Evolutionary conservation across 2,888 invertebrate species (phyloP), one percentile per base, ranked within the genome.

Genomic region (Meliscaeva auricollis): DNA sequence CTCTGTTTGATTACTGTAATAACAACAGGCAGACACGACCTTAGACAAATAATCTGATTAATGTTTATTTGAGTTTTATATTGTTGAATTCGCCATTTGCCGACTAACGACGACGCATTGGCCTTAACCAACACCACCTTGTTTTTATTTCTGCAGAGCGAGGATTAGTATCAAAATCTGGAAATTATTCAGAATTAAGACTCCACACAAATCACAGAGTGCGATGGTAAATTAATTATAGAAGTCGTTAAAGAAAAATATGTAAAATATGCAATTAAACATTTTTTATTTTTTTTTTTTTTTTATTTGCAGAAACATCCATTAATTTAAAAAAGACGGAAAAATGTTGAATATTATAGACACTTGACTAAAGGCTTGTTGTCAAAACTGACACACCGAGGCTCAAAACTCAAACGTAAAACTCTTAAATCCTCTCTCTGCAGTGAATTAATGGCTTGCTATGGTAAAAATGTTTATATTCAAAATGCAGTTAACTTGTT

Each of bases 21-120:
- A 80, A 80, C 85, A 76, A 77, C 80, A 73, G 76, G 76, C 85
- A 81, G 85, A 85, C 85, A 85, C 80, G 85, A 81, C 80, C 76
- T 81, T 76, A 77, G 80, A 81, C 85, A 85, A 81, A 85, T 85
- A 81, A 85, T 81, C 85, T 81, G 85, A 85, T 85, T 81, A 85
- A 73, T 73, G 76, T 73, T 79, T 79, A 68, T 84, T 79, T 79
- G 75, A 64, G 79, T 74, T 70, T 74, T 41, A 48, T 64, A 64
- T 66, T 52, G 32, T 66, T 35, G 50, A 35, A 32, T 50, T 48
- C 11, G 38, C 2, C 2, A 26, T 26, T 26, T 4, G 15, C 17
- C 22, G 9, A 13, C 6, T 9, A 9, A 26, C 30, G 15, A 56
- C 32, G 30, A 13, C 32, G n/a, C n/a, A n/a, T n/a, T n/a, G n/a